A percentile compares a stretch with the other conserved stretches of the same genome.
phyloP scores from a whole-genome alignment of 1,140 invertebrate genomes.

The Nylanderia fulva region DNA sequence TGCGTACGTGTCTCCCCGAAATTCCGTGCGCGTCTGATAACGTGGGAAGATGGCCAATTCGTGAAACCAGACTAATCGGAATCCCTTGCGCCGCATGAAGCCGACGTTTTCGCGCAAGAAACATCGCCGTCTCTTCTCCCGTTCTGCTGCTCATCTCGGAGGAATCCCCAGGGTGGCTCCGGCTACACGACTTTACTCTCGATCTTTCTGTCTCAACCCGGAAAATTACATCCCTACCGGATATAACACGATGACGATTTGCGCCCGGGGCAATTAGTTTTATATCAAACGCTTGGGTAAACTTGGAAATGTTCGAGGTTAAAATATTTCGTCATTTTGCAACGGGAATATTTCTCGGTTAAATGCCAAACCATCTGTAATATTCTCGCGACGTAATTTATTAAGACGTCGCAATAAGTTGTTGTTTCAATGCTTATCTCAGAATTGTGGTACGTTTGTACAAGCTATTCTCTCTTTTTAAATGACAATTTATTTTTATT shows the following conservation, averaged over 20 bases:
- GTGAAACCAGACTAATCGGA: conserved; percentile 62
- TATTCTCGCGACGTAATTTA: background rate
- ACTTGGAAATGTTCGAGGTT: background rate
- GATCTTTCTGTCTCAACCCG: background rate
- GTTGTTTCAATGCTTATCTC: background rate
- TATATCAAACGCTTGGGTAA: conserved; percentile 1
- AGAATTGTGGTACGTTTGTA: background rate
- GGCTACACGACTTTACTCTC: conserved; percentile 1
- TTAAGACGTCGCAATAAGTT: background rate
- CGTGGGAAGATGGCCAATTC: conserved; percentile 57
- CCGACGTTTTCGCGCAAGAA: conserved; percentile 38
- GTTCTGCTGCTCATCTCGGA: background rate
- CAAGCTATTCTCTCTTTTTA: background rate
- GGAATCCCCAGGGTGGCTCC: conserved; percentile 12
- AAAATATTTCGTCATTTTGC: conserved; percentile 9
- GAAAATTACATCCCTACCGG: conserved; percentile 31
- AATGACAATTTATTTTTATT: too few species aligned
- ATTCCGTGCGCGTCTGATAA: conserved; percentile 66
- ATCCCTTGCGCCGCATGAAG: conserved; percentile 11
- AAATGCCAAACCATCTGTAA: background rate
- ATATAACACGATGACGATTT: conserved; percentile 7
- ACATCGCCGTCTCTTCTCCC: conserved; percentile 31
- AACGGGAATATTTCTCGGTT: background rate
- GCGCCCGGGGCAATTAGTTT: conserved; percentile 42
- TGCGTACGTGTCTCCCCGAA: conserved; percentile 59